Base-by-base conservation (phyloP, 2,797 vertebrate genomes). In the Mionectes olivaceus region DNA sequence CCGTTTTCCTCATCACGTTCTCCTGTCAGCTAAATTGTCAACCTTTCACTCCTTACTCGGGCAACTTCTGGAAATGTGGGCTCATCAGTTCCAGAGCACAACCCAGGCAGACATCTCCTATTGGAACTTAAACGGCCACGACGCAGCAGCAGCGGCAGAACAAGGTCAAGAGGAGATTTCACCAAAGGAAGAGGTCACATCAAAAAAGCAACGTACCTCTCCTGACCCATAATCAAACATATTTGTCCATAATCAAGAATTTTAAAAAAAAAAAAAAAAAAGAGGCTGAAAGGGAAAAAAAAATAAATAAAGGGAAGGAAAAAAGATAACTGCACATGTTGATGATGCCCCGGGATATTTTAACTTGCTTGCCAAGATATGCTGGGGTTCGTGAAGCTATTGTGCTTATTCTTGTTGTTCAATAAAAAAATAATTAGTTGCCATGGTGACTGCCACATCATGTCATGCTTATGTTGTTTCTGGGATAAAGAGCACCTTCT, bases 351-450 rank as follows among this genome's bases (percentile, higher is more conserved):
- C 47, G 3, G 94, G 95, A 95, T 88, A 96, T 96, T 94, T 95
- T 91, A 88, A 94, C 73, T 94, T 67, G 55, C 92, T 81, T 94
- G 95, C 91, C 91, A 94, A 96, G 93, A 94, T 94, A 80, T 50
- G 91, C 77, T 89, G 89, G 89, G 65, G 28, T 91, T 93, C 65
- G 57, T 82, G 92, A 64, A 95, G 91, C 92, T 91, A 96, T 95
- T 94, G 94, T 95, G 84, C 83, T 96, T 94, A 94, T 84, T 89
- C 91, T 93, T 94, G 89, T 94, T 95, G 94, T 95, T 94, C 96
- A 96, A 96, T 93, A 95, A 95, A 94, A 94, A 97, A 95, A 95
- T 95, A 93, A 96, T 96, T 95, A 90, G 94, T 96, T 96, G 79
- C 85, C 71, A 90, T 95, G 81, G 95, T n/a, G 94, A 96, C 96